Conservation (phyloP, 2,113 vertebrate species). For the Rhegmatorhina hoffmannsi region DNA sequence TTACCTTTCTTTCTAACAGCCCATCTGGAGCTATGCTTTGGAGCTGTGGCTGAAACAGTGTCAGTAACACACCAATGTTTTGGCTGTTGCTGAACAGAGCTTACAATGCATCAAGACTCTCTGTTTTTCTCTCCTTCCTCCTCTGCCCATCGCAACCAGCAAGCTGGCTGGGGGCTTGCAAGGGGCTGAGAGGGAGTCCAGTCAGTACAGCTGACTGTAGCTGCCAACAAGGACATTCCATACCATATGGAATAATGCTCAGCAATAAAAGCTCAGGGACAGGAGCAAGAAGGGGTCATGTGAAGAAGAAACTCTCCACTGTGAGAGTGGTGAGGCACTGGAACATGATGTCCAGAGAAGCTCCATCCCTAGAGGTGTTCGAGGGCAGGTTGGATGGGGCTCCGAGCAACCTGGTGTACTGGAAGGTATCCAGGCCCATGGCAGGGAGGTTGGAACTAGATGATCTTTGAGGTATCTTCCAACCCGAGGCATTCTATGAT, state of each 20-base stretch:
- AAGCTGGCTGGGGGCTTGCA: neutral
- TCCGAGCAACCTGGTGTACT: neutral
- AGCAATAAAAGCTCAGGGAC: neutral
- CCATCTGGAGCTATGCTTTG: fast-evolving
- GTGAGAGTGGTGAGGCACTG: neutral
- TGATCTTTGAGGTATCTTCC: neutral
- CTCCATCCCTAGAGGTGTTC: neutral
- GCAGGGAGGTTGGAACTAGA: neutral
- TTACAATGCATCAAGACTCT: neutral
- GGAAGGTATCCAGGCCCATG: neutral
- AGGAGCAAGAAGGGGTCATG: neutral
- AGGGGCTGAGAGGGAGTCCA: neutral
- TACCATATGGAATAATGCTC: neutral
- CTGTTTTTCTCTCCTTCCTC: neutral
- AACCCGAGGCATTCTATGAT: neutral
- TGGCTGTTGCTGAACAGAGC: neutral
- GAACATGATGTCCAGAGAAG: neutral
- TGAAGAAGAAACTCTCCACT: neutral
- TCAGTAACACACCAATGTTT: neutral
- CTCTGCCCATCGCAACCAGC: neutral
- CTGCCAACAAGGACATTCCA: neutral
- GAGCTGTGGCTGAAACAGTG: neutral
- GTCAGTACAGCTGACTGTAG: neutral
- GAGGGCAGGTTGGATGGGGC: neutral
- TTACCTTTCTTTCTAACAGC: neutral